Percentiles rank a stretch among this genome's conserved stretches.
Conservation (phyloP, 2,888 invertebrate species). For the Pammene aurita region DNA sequence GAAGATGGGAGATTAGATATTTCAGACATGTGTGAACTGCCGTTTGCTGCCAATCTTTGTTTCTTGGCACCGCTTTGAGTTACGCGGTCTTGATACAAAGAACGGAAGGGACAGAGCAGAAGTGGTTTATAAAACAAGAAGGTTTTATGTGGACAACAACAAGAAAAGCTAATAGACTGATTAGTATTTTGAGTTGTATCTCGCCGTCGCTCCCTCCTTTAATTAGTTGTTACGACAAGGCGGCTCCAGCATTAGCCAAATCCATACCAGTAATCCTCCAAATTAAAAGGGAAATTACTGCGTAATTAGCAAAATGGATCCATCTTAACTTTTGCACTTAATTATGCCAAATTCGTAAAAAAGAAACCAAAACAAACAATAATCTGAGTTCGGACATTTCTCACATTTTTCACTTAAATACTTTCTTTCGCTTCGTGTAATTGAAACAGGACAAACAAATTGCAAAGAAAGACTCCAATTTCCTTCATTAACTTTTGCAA, state of each 20-base stretch:
- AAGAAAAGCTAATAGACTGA: conserved; percentile 7
- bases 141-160: conserved; percentile 15
- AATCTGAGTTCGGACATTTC: conserved; percentile 29
- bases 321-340: conserved; percentile 36
- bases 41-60: conserved; percentile 16
- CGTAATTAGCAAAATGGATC: conserved; percentile 39
- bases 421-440: conserved; percentile 39
- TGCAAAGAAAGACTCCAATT: conserved; percentile 39
- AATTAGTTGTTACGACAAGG: conserved; percentile 32
- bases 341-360: conserved; percentile 35
- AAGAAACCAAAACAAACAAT: conserved; percentile 37
- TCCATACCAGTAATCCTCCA: conserved; percentile 28
- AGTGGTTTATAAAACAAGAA: not conserved
- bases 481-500: conserved; percentile 41
- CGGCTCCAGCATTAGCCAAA: conserved; percentile 18
- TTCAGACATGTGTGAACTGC: conserved; percentile 28
- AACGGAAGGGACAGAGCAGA: not conserved
- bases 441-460: conserved; percentile 41
- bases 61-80: conserved; percentile 34
- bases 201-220: conserved; percentile 6
- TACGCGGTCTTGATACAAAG: conserved; percentile 19
- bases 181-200: conserved; percentile 17
- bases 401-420: conserved; percentile 40
- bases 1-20: conserved; percentile 29
- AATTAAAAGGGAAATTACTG: conserved; percentile 34